Percentiles rank a stretch among this genome's conserved stretches.
phyloP scores from a whole-genome alignment of 1,140 invertebrate species.

The Myzus persicae region DNA sequence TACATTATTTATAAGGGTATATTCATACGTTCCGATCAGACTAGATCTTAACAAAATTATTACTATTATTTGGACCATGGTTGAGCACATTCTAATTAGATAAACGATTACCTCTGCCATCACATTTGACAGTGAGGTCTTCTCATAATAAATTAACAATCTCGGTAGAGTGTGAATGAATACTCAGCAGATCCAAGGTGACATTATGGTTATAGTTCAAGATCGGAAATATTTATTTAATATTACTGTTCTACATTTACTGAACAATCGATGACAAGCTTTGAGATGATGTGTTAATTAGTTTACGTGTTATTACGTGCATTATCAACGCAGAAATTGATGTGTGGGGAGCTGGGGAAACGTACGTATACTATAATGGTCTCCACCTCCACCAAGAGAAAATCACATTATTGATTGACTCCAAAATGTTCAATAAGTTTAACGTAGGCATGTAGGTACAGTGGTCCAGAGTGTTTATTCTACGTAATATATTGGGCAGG shows the following conservation, averaged over 20 bases:
- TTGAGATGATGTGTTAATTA: slow-evolving; percentile 64
- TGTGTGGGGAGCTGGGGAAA: no score
- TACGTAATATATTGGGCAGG: no score
- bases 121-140: slow-evolving; percentile 83
- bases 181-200: slow-evolving; percentile 89
- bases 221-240: slow-evolving; percentile 96
- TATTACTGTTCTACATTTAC: slow-evolving; percentile 96
- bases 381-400: neutral
- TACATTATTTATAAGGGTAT: no score
- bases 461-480: no score
- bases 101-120: slow-evolving; percentile 71
- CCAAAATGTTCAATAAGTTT: neutral
- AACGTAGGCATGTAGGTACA: no score
- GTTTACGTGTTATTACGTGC: neutral
- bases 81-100: neutral
- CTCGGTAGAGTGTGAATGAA: slow-evolving; percentile 90
- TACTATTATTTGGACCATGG: neutral
- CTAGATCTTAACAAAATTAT: slow-evolving; percentile 55
- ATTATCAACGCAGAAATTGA: no score
- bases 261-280: slow-evolving; percentile 67
- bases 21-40: slow-evolving; percentile 63
- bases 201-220: slow-evolving; percentile 90
- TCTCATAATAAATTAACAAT: slow-evolving; percentile 81
- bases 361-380: neutral
- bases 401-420: neutral